Percentiles rank a stretch among this genome's conserved stretches.
Conservation (phyloP, 2,797 vertebrate genomes). For the Alauda arvensis region DNA sequence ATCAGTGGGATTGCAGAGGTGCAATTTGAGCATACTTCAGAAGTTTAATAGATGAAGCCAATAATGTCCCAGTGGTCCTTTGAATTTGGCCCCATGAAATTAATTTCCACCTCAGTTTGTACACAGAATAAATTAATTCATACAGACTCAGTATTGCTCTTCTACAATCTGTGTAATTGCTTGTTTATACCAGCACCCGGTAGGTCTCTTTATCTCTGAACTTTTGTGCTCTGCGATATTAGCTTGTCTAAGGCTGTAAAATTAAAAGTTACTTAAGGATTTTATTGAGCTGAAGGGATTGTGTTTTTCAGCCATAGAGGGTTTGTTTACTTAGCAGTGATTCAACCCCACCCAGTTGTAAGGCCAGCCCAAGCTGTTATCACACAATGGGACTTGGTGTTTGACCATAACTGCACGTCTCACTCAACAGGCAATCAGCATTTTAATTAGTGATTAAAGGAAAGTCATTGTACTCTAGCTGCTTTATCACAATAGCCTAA, state of each 20-base stretch:
- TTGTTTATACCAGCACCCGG: constrained; percentile 67
- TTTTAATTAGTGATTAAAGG: constrained; percentile 84
- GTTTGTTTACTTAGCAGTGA: constrained; percentile 63
- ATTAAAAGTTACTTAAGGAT: constrained; percentile 69
- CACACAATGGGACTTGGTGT: constrained; percentile 76
- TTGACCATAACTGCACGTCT: constrained; percentile 79
- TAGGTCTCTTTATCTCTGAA: constrained; percentile 63
- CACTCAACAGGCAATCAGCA: constrained; percentile 82
- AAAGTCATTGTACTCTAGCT: constrained; percentile 79
- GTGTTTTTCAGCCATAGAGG: constrained; percentile 62
- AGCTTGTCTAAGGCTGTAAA: constrained; percentile 64
- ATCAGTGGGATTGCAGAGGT: constrained; percentile 32
- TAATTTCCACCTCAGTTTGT: constrained; percentile 66
- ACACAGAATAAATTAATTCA: constrained; percentile 64
- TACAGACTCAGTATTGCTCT: constrained; percentile 54
- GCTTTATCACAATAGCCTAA: constrained; percentile 82
- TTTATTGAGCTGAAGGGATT: constrained; percentile 66
- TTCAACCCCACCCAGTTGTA: constrained; percentile 73
- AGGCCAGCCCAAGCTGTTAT: constrained; percentile 76
- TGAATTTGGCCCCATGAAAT: constrained; percentile 65
- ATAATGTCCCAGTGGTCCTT: constrained; percentile 62
- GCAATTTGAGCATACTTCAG: constrained; percentile 47
- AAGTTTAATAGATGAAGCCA: constrained; percentile 57
- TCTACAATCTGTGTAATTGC: constrained; percentile 64
- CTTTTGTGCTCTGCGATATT: constrained; percentile 62